A percentile compares a stretch with the other conserved stretches of the same genome.
These are phyloP conservation scores for Mionectes olivaceus DNA, from an alignment of 2,797 vertebrate species.

Conservation along the genomic window DNA sequence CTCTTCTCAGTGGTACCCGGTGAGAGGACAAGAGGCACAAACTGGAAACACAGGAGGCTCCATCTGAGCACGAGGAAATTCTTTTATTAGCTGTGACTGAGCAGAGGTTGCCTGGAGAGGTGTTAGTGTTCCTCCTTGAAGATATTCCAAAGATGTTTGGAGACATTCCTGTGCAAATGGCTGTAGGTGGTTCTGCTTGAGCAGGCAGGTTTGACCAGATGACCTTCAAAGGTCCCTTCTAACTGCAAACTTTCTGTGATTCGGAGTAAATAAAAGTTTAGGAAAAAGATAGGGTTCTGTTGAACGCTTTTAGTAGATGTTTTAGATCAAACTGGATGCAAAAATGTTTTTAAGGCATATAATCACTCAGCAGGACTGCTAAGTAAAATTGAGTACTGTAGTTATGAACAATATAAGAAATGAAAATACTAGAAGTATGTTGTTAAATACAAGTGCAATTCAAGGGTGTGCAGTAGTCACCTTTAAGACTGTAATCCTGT, in stretches of 20 bases:
- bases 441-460: neutral
- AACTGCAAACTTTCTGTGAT: neutral
- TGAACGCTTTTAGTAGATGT: neutral
- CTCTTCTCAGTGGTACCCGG: neutral
- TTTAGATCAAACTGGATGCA: neutral
- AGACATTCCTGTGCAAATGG: neutral
- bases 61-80: neutral
- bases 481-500: neutral
- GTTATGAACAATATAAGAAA: neutral
- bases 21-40: neutral
- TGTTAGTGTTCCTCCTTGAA: neutral
- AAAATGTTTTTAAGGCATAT: neutral
- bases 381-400: neutral
- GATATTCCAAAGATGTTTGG: neutral
- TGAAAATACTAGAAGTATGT: neutral
- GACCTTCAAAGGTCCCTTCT: neutral
- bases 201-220: neutral
- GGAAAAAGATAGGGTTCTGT: neutral
- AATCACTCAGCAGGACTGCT: neutral
- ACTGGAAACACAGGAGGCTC: neutral
- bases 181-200: neutral
- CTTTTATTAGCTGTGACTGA: neutral
- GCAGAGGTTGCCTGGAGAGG: neutral
- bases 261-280: neutral
- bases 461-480: neutral